Conservation (phyloP, 2,113 vertebrate genomes). For the Otocyon megalotis region DNA sequence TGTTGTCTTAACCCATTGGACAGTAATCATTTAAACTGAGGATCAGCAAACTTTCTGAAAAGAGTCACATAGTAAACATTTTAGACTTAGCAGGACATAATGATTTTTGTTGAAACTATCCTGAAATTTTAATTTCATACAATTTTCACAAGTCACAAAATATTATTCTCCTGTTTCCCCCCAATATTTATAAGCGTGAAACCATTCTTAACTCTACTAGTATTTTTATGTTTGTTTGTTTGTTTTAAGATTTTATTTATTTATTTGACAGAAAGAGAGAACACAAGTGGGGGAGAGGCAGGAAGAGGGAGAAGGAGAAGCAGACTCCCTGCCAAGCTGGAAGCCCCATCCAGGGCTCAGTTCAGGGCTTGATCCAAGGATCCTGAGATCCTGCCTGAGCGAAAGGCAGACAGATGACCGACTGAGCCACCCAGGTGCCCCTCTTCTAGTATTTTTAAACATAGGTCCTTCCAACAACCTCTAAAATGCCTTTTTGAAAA, state of each 20-base stretch:
- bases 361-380: too few species aligned
- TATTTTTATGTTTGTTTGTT: neutral
- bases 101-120: neutral
- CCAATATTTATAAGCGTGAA: neutral
- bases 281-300: too few species aligned
- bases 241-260: too few species aligned
- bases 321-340: too few species aligned
- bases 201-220: neutral
- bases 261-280: too few species aligned
- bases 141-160: neutral
- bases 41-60: neutral
- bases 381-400: too few species aligned
- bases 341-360: too few species aligned
- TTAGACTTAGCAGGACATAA: neutral
- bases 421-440: too few species aligned
- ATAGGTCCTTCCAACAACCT: neutral
- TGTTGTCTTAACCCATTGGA: slow-evolving; percentile 12
- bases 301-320: too few species aligned
- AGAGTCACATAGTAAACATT: neutral
- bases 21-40: neutral
- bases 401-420: too few species aligned
- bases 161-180: neutral
- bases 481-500: slow-evolving; percentile 31
- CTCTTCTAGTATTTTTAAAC: neutral
- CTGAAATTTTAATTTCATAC: neutral